phyloP scores from a whole-genome alignment of 2,888 invertebrate species.

The Cetonia aurata region DNA sequence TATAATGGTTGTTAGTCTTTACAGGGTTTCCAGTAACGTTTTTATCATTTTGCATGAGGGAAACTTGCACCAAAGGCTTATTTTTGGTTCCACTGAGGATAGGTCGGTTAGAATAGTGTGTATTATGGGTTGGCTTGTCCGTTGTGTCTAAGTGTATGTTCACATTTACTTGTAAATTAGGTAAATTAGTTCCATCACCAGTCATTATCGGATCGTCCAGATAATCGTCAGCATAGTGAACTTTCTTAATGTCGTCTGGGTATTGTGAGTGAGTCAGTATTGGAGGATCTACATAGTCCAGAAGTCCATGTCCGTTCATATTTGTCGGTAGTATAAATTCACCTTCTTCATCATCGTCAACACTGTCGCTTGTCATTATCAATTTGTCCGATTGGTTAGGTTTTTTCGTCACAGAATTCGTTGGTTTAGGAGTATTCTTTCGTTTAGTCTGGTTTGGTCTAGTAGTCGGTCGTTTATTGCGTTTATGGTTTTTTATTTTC shows the following conservation, averaged over 20 bases:
- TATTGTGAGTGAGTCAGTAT: constrained; percentile 1
- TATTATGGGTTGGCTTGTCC: constrained; percentile 33
- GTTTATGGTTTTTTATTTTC: constrained; percentile 45
- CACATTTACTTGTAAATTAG: constrained; percentile 54
- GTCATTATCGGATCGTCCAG: constrained; percentile 12
- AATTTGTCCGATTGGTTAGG: constrained; percentile 7
- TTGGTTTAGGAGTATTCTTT: constrained; percentile 18
- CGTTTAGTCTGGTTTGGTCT: constrained; percentile 44
- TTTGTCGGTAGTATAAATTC: constrained; percentile 10
- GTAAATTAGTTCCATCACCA: neutral
- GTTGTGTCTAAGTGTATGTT: constrained; percentile 51
- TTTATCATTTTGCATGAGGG: constrained; percentile 27
- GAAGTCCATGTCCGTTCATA: constrained; percentile 15
- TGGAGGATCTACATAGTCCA: constrained; percentile 1
- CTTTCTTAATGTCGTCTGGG: constrained; percentile 19
- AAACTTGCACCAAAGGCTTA: constrained; percentile 22
- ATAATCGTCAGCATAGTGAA: constrained; percentile 25
- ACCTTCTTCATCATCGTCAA: constrained; percentile 2
- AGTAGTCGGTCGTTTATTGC: constrained; percentile 44
- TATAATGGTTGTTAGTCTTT: constrained; percentile 13
- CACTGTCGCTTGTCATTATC: neutral
- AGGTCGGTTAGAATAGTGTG: neutral
- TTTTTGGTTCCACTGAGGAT: constrained; percentile 9
- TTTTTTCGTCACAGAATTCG: neutral
- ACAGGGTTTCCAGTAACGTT: neutral